These are phyloP conservation scores for Agriotes lineatus DNA, from an alignment of 2,888 invertebrate genomes.

Conservation along the genomic window DNA sequence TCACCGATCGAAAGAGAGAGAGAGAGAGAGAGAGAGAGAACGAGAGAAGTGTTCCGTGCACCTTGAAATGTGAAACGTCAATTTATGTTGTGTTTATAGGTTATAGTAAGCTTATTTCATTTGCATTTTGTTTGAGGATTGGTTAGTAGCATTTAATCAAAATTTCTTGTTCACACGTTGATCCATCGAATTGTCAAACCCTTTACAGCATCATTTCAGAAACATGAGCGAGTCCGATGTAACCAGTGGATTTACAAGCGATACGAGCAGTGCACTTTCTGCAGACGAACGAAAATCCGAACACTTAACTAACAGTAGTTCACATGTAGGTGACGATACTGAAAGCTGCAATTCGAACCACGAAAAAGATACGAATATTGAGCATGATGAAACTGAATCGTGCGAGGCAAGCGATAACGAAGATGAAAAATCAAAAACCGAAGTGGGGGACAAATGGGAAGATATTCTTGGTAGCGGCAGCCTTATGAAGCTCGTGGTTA, in stretches of 20 bases:
- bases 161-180: not conserved
- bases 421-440: not conserved
- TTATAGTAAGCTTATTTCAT: slow-evolving; percentile 5
- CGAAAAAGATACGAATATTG: not conserved
- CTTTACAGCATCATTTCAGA: not conserved
- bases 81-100: not conserved
- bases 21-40: too few relatives aligned
- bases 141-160: not conserved
- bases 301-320: not conserved
- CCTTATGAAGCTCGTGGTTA: slow-evolving; percentile 60
- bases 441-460: slow-evolving; percentile 56
- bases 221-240: not conserved
- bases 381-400: slow-evolving; percentile 3
- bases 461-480: slow-evolving; percentile 63
- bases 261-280: not conserved
- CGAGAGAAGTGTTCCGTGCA: not conserved
- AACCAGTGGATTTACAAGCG: not conserved
- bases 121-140: not conserved
- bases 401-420: slow-evolving; percentile 9
- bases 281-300: not conserved
- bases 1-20: too few relatives aligned
- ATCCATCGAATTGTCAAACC: not conserved
- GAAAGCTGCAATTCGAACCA: not conserved
- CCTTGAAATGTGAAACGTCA: not conserved
- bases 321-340: not conserved